Evolutionary conservation across 1,140 invertebrate genomes (phyloP).

Genomic region (Ylistrum balloti): DNA sequence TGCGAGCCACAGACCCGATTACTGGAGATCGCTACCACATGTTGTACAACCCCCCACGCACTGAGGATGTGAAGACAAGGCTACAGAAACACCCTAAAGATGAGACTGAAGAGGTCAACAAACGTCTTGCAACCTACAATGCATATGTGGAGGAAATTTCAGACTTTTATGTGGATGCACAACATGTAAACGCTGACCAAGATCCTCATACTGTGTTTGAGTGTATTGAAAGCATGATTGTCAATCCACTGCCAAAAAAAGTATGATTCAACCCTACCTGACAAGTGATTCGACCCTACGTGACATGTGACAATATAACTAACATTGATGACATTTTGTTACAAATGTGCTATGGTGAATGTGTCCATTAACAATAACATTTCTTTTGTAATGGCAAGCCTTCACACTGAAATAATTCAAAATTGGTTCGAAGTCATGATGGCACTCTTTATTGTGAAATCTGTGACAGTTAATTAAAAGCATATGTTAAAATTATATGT

Average conservation of each 20-base stretch:
- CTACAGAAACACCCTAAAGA: slow-evolving; percentile 75
- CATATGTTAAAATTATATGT: not conserved
- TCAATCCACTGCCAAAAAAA: slow-evolving; percentile 80
- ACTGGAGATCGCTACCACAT: slow-evolving; percentile 82
- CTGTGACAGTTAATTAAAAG: not conserved
- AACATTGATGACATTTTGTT: not conserved
- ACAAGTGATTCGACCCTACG: too few species aligned
- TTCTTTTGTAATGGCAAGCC: not conserved
- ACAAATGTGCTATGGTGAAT: slow-evolving; percentile 9
- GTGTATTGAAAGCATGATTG: slow-evolving; percentile 81
- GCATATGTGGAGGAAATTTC: slow-evolving; percentile 78
- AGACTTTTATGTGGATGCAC: slow-evolving; percentile 79
- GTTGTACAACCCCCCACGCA: slow-evolving; percentile 81
- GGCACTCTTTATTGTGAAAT: not conserved
- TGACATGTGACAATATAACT: not conserved
- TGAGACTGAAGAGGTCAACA: slow-evolving; percentile 72
- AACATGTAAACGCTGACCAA: slow-evolving; percentile 82
- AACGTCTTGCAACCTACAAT: slow-evolving; percentile 77
- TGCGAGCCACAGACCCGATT: slow-evolving; percentile 79
- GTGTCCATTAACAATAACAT: not conserved
- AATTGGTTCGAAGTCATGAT: not conserved
- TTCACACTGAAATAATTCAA: not conserved
- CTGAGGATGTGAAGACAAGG: slow-evolving; percentile 80
- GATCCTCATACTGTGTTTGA: slow-evolving; percentile 83
- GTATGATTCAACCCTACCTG: not conserved